phyloP scores from a whole-genome alignment of 1,140 invertebrate genomes.

The Cydia strobilella region DNA sequence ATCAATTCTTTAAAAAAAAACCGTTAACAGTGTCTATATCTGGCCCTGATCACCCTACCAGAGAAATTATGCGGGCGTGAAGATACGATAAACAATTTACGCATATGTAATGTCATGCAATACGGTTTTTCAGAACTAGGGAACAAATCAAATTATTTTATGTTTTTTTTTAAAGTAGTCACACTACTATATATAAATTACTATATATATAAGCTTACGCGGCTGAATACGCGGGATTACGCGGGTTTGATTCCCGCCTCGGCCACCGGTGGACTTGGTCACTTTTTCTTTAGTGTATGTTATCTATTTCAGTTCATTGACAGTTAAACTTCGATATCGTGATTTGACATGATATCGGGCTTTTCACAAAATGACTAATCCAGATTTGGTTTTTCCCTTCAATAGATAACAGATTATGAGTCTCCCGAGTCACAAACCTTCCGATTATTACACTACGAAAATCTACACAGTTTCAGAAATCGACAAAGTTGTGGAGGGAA shows the following conservation, averaged over 20 bases:
- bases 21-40: neutral
- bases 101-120: neutral
- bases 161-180: too few relatives aligned
- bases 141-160: too few relatives aligned
- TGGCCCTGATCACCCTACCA: neutral
- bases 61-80: neutral
- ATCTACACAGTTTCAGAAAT: neutral
- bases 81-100: constrained; percentile 8
- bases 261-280: too few relatives aligned
- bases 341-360: neutral
- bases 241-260: too few relatives aligned
- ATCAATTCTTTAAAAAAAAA: neutral
- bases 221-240: too few relatives aligned
- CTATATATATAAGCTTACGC: too few relatives aligned
- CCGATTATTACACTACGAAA: neutral
- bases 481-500: neutral
- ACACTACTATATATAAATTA: too few relatives aligned
- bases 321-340: neutral
- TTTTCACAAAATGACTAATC: neutral
- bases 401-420: neutral
- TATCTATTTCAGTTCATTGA: too few relatives aligned
- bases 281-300: too few relatives aligned
- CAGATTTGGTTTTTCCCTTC: neutral
- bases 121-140: neutral
- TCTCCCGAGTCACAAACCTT: neutral